Conservation (phyloP, 2,888 invertebrate genomes). For the Maniola hyperantus region DNA sequence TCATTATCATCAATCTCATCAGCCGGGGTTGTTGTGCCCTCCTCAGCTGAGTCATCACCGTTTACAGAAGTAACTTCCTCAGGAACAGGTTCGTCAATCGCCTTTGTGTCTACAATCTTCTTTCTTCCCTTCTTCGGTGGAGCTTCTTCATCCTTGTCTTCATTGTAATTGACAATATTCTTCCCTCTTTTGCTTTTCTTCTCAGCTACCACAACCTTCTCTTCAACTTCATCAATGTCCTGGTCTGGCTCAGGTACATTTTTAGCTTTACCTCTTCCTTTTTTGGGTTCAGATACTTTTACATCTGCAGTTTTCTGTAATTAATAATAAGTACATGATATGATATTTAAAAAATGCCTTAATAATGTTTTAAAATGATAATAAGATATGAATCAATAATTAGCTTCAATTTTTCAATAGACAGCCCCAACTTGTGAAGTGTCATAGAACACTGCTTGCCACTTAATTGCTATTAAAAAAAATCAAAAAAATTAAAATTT, state of each 20-base stretch:
- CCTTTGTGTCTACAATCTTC: slow-evolving; percentile 49
- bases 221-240: slow-evolving; percentile 50
- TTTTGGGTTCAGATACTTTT: slow-evolving; percentile 63
- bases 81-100: slow-evolving; percentile 46
- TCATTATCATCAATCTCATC: slow-evolving; percentile 56
- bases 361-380: not conserved
- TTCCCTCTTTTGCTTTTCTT: slow-evolving; percentile 59
- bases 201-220: slow-evolving; percentile 44
- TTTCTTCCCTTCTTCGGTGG: slow-evolving; percentile 67
- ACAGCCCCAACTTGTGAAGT: too few species aligned
- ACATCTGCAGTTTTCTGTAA: slow-evolving; percentile 71
- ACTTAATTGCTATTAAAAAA: too few species aligned
- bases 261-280: slow-evolving; percentile 69
- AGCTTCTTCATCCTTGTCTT: slow-evolving; percentile 54
- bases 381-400: not conserved
- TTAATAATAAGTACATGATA: not conserved
- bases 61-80: slow-evolving; percentile 53
- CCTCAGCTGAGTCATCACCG: slow-evolving; percentile 58
- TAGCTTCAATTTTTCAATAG: not conserved
- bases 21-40: slow-evolving; percentile 47
- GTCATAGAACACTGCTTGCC: too few species aligned
- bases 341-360: not conserved
- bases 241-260: slow-evolving; percentile 48
- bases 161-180: slow-evolving; percentile 51
- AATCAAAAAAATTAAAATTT: too few species aligned